Conservation (phyloP, 2,797 vertebrate species). For the Alcedo quadribrachys region DNA sequence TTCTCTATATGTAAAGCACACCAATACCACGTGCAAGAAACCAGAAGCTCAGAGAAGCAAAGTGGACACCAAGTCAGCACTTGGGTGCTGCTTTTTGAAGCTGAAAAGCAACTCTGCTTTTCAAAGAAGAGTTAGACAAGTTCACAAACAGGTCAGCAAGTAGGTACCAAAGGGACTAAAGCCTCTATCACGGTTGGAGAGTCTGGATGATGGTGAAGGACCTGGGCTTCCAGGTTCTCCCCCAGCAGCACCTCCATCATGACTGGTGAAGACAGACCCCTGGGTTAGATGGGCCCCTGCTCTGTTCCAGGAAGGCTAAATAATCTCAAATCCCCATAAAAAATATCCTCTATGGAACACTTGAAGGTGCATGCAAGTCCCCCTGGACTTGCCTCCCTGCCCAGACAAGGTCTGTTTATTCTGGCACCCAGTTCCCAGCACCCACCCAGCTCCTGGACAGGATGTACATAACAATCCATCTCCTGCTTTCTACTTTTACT, state of each 20-base stretch:
- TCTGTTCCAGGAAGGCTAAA: background rate
- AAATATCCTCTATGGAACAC: rapidly evolving
- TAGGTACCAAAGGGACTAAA: background rate
- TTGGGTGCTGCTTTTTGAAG: background rate
- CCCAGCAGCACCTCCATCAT: background rate
- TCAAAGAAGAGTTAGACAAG: background rate
- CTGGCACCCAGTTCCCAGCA: constrained; percentile 1
- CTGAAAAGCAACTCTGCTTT: background rate
- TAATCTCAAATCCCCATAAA: background rate
- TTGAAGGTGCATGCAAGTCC: rapidly evolving
- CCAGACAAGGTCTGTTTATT: background rate
- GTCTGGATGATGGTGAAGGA: background rate
- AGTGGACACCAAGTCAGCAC: background rate
- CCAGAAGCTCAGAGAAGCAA: background rate
- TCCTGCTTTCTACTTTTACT: background rate
- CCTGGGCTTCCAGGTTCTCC: background rate
- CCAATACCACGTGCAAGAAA: background rate
- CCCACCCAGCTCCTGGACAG: constrained; percentile 14
- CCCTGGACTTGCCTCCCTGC: background rate
- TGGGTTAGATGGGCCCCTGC: background rate
- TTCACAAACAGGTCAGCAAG: background rate
- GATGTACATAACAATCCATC: background rate
- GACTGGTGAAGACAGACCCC: background rate
- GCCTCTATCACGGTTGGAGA: rapidly evolving
- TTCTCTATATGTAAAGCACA: background rate